A percentile compares a stretch with the other conserved stretches of the same genome.
These are phyloP conservation scores for Goniozus legneri DNA, from an alignment of 1,140 invertebrate species.

Conservation along the genomic window DNA sequence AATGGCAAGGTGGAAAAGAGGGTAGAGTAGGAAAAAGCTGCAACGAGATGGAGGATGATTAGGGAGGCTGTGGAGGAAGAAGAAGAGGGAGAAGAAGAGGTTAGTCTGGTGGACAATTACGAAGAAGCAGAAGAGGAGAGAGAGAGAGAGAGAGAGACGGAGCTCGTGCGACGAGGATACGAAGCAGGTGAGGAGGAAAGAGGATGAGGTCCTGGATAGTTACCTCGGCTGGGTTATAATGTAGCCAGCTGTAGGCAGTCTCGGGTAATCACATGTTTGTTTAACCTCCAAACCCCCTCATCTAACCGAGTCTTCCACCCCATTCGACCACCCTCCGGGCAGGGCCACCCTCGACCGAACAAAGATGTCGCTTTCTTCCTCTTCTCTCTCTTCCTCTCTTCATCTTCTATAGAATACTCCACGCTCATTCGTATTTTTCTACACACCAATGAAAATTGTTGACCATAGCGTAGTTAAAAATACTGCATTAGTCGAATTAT, in stretches of 20 bases:
- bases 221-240: slow-evolving; percentile 50
- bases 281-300: slow-evolving; percentile 56
- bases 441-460: no score
- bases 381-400: slow-evolving; percentile 16
- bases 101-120: no score
- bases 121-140: not conserved
- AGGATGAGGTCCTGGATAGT: slow-evolving; percentile 22
- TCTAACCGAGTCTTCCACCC: slow-evolving; percentile 24
- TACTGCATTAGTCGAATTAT: no score
- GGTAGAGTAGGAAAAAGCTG: not conserved
- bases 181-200: slow-evolving; percentile 10
- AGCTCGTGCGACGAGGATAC: slow-evolving; percentile 2
- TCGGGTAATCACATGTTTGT: slow-evolving; percentile 57
- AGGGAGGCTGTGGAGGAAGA: not conserved
- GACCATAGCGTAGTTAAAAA: no score
- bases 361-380: slow-evolving; percentile 42
- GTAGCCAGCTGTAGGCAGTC: slow-evolving; percentile 53
- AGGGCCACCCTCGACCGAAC: slow-evolving; percentile 47
- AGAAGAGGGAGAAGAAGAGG: no score
- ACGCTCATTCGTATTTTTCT: no score
- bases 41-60: not conserved
- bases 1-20: not conserved
- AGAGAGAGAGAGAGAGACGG: not conserved
- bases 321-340: slow-evolving; percentile 37
- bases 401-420: slow-evolving; percentile 7